These are phyloP conservation scores for Caenorhabditis sulstoni DNA, from an alignment of 2,888 invertebrate genomes.

Conservation along the genomic window DNA sequence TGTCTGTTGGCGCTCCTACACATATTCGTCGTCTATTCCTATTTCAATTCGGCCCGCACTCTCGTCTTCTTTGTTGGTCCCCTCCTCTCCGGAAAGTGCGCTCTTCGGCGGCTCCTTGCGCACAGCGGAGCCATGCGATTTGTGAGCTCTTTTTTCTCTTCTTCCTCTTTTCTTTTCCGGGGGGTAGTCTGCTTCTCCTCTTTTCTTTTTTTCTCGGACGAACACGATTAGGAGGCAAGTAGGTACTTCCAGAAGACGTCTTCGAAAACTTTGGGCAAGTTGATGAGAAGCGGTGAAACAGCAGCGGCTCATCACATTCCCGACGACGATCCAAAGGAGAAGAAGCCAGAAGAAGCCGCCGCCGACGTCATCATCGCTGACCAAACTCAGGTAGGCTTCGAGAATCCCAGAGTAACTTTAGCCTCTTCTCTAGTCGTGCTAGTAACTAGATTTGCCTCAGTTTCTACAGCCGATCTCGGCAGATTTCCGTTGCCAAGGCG, in stretches of 20 bases:
- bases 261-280: constrained; percentile 49
- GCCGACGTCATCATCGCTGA: neutral
- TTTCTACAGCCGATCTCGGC: no score
- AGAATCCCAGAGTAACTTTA: neutral
- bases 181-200: no score
- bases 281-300: constrained; percentile 35
- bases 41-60: no score
- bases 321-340: constrained; percentile 17
- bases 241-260: constrained; percentile 42
- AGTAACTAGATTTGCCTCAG: no score
- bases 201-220: neutral
- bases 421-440: no score
- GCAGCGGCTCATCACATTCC: constrained; percentile 22
- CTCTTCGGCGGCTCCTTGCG: no score
- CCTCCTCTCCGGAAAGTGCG: no score
- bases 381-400: constrained; percentile 10
- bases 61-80: no score
- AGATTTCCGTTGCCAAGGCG: no score
- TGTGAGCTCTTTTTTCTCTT: neutral
- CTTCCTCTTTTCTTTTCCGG: no score
- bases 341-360: neutral
- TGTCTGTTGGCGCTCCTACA: constrained; percentile 2
- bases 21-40: constrained; percentile 20
- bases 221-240: neutral
- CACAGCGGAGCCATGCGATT: constrained; percentile 12